Base-by-base conservation (phyloP, 2,113 vertebrate species). In the Numenius arquata region DNA sequence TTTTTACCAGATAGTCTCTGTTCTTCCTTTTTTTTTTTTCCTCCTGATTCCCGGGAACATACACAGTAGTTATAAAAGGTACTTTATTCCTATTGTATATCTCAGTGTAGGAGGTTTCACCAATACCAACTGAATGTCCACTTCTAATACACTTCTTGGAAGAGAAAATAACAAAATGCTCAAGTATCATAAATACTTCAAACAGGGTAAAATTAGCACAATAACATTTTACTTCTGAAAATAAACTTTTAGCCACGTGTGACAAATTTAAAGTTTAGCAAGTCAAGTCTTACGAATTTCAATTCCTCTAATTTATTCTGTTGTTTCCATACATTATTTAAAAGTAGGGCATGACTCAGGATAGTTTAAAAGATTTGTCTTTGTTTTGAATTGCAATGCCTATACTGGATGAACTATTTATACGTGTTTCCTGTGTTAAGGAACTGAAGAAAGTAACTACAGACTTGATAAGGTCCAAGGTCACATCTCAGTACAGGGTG, bases 391-490 rank as follows among this genome's bases (percentile, higher is more conserved):
- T 90, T 97, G 84, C 90, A 95, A 80, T 97, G 89, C 87, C 63
- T 90, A 71, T 95, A 48, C 80, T 97, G 47, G 94, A 90, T 97
- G 94, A 93, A 95, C 82, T 98, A 95, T 97, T 97, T 97, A 97
- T 96, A 91, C 0, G 23, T 96, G 83, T 97, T 98, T 98, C 92
- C 96, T 97, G 90, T 94, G 88, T 98, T 96, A 96, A 99, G 99
- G 98, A 99, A 90, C 79, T 99, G 93, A 98, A 99, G 95, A 98
- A 98, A 95, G 94, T 98, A 94, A 98, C 97, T 90, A 96, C 97
- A 92, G 98, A 99, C 88, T 97, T 99, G 96, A 98, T 99, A 88
- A 99, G 98, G 94, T 98, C 97, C 95, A 99, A 98, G 96, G 98
- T 99, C 96, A 97, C 94, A 43, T 98, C 97, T 74, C 96, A 98